phyloP scores from a whole-genome alignment of 2,113 vertebrate genomes.

The Falcunculus frontatus region DNA sequence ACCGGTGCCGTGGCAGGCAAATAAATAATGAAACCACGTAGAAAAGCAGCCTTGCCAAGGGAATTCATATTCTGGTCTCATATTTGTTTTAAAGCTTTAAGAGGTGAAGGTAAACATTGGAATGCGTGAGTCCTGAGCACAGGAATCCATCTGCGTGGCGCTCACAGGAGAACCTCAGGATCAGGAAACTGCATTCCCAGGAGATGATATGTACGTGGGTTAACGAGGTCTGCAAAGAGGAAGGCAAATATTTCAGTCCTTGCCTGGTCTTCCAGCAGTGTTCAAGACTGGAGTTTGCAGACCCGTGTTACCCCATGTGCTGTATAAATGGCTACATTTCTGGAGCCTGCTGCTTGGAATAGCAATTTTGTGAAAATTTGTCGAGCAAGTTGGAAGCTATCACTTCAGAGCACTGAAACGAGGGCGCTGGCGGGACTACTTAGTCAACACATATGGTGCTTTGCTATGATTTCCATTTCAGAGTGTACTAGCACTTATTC shows the following conservation, averaged over 20 bases:
- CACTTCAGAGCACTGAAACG: not conserved
- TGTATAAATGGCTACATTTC: not conserved
- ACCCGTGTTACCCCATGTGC: not conserved
- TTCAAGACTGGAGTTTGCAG: not conserved
- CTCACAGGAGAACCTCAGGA: not conserved
- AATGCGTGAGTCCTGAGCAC: accelerated
- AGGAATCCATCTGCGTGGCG: not conserved
- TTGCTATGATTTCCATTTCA: slow-evolving; percentile 26
- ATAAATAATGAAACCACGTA: not conserved
- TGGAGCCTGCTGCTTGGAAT: not conserved
- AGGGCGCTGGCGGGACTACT: not conserved
- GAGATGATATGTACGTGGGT: not conserved
- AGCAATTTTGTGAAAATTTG: not conserved
- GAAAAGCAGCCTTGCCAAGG: not conserved
- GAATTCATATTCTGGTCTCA: not conserved
- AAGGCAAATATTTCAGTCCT: not conserved
- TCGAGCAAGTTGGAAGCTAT: not conserved
- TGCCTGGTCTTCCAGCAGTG: not conserved
- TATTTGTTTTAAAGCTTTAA: not conserved
- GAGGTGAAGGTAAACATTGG: not conserved
- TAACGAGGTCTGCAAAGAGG: not conserved
- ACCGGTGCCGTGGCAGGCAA: not conserved
- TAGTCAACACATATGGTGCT: slow-evolving; percentile 24
- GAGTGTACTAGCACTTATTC: slow-evolving; percentile 26
- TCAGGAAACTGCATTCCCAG: not conserved